These are phyloP conservation scores for Coregonus suidteri DNA, from an alignment of 2,797 vertebrate genomes.

Conservation along the genomic window DNA sequence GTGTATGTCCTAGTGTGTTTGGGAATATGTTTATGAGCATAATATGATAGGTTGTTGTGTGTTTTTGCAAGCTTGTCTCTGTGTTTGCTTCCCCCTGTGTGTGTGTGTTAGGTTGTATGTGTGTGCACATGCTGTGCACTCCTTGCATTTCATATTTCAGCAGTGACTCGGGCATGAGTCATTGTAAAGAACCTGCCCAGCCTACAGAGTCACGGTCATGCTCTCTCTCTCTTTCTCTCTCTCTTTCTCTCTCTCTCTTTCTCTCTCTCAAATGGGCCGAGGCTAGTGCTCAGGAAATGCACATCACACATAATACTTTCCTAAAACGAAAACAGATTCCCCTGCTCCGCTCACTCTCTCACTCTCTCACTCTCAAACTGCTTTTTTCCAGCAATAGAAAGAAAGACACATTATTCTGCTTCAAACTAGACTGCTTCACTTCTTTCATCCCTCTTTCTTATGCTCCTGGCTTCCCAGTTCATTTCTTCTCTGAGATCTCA, in stretches of 20 bases:
- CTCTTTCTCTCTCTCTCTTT: neutral
- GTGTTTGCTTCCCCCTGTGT: conserved; percentile 26
- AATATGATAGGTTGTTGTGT: neutral
- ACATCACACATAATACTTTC: conserved; percentile 80
- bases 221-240: conserved; percentile 10
- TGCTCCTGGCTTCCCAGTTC: conserved; percentile 55
- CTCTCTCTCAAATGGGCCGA: conserved; percentile 68
- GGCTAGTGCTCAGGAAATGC: conserved; percentile 78
- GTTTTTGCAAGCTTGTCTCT: conserved; percentile 15
- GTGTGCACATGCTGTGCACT: conserved; percentile 44
- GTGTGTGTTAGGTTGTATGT: conserved; percentile 42
- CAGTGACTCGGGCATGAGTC: conserved; percentile 64
- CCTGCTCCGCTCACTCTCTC: conserved; percentile 41
- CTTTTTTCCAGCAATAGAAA: conserved; percentile 41
- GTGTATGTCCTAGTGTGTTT: conserved; percentile 44
- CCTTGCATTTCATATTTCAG: conserved; percentile 66
- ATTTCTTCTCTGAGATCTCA: conserved; percentile 34
- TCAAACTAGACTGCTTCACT: conserved; percentile 36
- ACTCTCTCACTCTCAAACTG: conserved; percentile 37
- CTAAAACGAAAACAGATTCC: conserved; percentile 82
- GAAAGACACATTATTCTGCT: conserved; percentile 65
- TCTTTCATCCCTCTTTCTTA: conserved; percentile 63
- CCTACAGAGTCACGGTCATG: conserved; percentile 48
- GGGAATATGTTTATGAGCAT: conserved; percentile 20
- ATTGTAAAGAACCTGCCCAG: conserved; percentile 62